These are phyloP conservation scores for Drosophila persimilis DNA, from an alignment of 1,140 invertebrate species.

Conservation along the genomic window DNA sequence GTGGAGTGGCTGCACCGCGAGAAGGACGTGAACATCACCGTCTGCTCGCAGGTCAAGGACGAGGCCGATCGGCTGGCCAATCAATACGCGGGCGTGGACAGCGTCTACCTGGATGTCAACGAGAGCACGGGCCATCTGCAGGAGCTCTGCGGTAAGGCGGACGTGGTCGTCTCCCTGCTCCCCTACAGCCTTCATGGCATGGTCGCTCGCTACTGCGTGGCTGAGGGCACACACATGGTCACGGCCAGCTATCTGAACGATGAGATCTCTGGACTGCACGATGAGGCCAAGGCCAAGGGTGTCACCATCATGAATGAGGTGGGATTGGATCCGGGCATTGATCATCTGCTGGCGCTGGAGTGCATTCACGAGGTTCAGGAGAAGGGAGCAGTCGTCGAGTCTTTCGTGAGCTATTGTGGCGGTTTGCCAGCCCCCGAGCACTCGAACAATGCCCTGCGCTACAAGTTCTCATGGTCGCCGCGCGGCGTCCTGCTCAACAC, in stretches of 20 bases:
- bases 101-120: slow-evolving; percentile 91
- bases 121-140: slow-evolving; percentile 89
- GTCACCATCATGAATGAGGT: slow-evolving; percentile 97
- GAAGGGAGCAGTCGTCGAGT: slow-evolving; percentile 92
- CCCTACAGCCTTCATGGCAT: slow-evolving; percentile 95
- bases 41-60: slow-evolving; percentile 94
- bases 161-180: slow-evolving; percentile 94
- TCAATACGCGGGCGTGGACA: slow-evolving; percentile 90
- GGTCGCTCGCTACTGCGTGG: slow-evolving; percentile 94
- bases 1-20: slow-evolving; percentile 97
- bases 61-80: slow-evolving; percentile 92
- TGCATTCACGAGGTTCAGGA: slow-evolving; percentile 95
- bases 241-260: slow-evolving; percentile 97
- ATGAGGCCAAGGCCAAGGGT: slow-evolving; percentile 91
- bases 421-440: slow-evolving; percentile 97
- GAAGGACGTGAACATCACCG: slow-evolving; percentile 90
- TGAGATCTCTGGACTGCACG: slow-evolving; percentile 91
- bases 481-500: slow-evolving; percentile 95
- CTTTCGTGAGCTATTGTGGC: slow-evolving; percentile 98
- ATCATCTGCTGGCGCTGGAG: slow-evolving; percentile 98
- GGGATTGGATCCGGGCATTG: slow-evolving; percentile 98
- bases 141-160: slow-evolving; percentile 89
- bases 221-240: slow-evolving; percentile 94
- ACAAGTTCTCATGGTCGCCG: slow-evolving; percentile 99
- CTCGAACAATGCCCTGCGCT: slow-evolving; percentile 96